These are phyloP conservation scores for Dolichomitus sp. DNA, from an alignment of 2,888 invertebrate genomes.

Conservation along the genomic window DNA sequence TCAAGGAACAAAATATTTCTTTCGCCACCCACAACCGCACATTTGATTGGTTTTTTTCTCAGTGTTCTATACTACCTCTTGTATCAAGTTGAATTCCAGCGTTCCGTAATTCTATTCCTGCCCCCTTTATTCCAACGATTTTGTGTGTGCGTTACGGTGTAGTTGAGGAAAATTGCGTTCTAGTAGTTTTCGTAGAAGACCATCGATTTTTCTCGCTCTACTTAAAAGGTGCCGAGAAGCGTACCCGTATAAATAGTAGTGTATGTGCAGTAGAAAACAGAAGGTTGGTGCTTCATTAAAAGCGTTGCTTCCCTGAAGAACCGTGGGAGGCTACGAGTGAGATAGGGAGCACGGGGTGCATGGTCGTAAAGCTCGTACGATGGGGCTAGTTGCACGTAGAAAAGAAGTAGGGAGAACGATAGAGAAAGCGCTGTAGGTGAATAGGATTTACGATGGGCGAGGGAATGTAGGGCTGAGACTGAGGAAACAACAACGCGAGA, in stretches of 20 bases:
- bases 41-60: too few relatives aligned
- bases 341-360: constrained; percentile 36
- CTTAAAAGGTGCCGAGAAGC: neutral
- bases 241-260: neutral
- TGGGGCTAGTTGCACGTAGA: constrained; percentile 26
- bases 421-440: constrained; percentile 49
- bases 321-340: constrained; percentile 33
- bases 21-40: too few relatives aligned
- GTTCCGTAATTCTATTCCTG: neutral
- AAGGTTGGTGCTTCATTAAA: constrained; percentile 42
- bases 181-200: neutral
- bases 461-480: constrained; percentile 57
- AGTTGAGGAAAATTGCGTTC: constrained; percentile 6
- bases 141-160: neutral
- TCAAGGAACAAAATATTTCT: too few relatives aligned
- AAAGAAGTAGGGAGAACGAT: constrained; percentile 34
- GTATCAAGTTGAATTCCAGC: neutral
- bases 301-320: constrained; percentile 31
- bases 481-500: constrained; percentile 20
- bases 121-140: neutral
- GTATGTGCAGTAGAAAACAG: constrained; percentile 26
- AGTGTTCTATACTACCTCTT: too few relatives aligned
- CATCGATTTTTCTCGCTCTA: constrained; percentile 16
- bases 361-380: constrained; percentile 50
- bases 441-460: constrained; percentile 70